A percentile compares a stretch with the other conserved stretches of the same genome.
Conservation (phyloP, 2,113 vertebrate species). For the Tautogolabrus adspersus region DNA sequence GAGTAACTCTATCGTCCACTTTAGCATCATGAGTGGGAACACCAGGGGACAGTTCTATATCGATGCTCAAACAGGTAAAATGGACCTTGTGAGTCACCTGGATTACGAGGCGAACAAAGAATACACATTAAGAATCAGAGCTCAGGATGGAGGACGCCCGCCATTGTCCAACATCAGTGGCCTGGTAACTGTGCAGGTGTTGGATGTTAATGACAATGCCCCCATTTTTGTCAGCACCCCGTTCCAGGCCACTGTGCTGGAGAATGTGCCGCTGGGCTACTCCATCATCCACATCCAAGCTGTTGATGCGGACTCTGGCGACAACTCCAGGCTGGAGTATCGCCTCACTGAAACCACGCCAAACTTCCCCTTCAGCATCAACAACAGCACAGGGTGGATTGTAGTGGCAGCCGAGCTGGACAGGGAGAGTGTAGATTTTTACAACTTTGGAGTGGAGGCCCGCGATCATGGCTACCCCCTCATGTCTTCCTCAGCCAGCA, state of each 20-base stretch:
- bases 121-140: constrained; percentile 90
- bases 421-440: constrained; percentile 92
- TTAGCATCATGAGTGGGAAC: constrained; percentile 98
- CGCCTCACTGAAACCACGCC: constrained; percentile 84
- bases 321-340: constrained; percentile 92
- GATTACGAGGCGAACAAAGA: constrained; percentile 96
- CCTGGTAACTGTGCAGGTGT: constrained; percentile 92
- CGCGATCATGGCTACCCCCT: constrained; percentile 89
- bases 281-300: constrained; percentile 95
- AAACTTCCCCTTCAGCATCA: constrained; percentile 91
- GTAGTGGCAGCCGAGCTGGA: constrained; percentile 92
- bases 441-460: constrained; percentile 92
- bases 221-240: constrained; percentile 97
- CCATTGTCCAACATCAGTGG: constrained; percentile 95
- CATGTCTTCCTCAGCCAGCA: constrained; percentile 91
- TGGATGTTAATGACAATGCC: constrained; percentile 94
- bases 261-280: constrained; percentile 93
- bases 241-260: constrained; percentile 94
- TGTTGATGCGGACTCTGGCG: constrained; percentile 92
- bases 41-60: constrained; percentile 96
- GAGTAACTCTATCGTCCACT: constrained; percentile 93
- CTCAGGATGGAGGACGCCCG: constrained; percentile 93
- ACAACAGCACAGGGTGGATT: constrained; percentile 96
- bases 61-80: constrained; percentile 91
- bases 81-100: constrained; percentile 92